These are phyloP conservation scores for Solenodon paradoxus DNA, from an alignment of 2,113 vertebrate species.

Conservation along the genomic window DNA sequence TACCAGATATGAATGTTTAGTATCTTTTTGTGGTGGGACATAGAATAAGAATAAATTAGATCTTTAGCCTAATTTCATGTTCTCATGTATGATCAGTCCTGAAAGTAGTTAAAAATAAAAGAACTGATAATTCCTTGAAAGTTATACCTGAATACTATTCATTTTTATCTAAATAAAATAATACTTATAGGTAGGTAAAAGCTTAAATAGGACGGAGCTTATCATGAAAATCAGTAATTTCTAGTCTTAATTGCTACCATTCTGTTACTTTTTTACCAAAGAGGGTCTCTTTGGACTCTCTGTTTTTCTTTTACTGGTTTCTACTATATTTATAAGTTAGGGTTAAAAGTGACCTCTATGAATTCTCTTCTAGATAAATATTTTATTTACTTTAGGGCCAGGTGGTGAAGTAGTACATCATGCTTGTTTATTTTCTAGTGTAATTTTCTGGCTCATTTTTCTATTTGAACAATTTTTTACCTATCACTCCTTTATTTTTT, in stretches of 20 bases:
- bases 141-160: background rate
- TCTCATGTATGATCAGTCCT: background rate
- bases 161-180: constrained; percentile 7
- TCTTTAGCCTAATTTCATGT: background rate
- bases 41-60: background rate
- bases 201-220: background rate
- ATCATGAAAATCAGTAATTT: background rate
- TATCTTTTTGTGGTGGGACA: background rate
- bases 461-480: background rate
- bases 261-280: background rate
- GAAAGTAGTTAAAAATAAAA: background rate
- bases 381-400: background rate
- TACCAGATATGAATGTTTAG: background rate
- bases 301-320: background rate
- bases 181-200: background rate
- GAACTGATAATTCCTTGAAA: background rate
- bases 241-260: background rate
- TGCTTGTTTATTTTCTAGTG: background rate
- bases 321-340: background rate
- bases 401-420: background rate
- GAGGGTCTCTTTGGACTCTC: background rate
- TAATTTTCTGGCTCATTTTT: constrained; percentile 8
- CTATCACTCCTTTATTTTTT: background rate
- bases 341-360: background rate
- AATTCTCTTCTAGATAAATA: background rate